Conservation (phyloP, 2,888 invertebrate genomes). For the Agrilus mali region DNA sequence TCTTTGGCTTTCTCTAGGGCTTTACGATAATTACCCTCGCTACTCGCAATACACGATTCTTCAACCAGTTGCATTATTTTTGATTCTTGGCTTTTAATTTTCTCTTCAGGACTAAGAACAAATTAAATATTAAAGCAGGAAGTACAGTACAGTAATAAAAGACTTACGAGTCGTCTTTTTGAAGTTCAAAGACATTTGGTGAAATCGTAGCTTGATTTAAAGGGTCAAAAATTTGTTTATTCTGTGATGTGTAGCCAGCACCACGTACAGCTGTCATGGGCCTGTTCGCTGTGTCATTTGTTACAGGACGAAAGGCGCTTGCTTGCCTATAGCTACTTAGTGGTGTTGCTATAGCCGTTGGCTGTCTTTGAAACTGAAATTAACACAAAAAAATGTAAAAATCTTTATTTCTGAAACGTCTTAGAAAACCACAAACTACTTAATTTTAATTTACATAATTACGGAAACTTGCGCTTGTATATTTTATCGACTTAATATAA, state of each 20-base stretch:
- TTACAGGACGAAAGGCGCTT: slow-evolving; percentile 32
- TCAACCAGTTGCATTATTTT: slow-evolving; percentile 84
- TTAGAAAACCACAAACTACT: too few species aligned
- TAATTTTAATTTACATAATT: too few species aligned
- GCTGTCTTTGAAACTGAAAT: slow-evolving; percentile 32
- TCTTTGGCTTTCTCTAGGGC: slow-evolving; percentile 91
- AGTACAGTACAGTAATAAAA: slow-evolving; percentile 1
- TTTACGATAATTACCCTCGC: slow-evolving; percentile 46
- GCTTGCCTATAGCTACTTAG: slow-evolving; percentile 27
- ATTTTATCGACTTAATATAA: too few species aligned
- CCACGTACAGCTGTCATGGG: slow-evolving; percentile 97
- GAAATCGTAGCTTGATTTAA: slow-evolving; percentile 50
- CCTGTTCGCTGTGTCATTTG: slow-evolving; percentile 37
- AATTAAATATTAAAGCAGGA: not conserved
- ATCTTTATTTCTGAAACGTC: not conserved
- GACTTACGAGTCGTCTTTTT: slow-evolving; percentile 67
- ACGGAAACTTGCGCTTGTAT: too few species aligned
- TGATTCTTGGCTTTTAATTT: slow-evolving; percentile 75
- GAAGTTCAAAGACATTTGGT: slow-evolving; percentile 50
- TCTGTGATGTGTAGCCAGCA: slow-evolving; percentile 84
- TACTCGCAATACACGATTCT: slow-evolving; percentile 68
- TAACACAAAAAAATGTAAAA: not conserved
- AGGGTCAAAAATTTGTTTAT: slow-evolving; percentile 58
- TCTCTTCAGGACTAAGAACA: slow-evolving; percentile 69
- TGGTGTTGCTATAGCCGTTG: slow-evolving; percentile 20